A percentile compares a stretch with the other conserved stretches of the same genome.
Evolutionary conservation across 2,888 invertebrate species (phyloP).

Genomic region (Tinea trinotella): DNA sequence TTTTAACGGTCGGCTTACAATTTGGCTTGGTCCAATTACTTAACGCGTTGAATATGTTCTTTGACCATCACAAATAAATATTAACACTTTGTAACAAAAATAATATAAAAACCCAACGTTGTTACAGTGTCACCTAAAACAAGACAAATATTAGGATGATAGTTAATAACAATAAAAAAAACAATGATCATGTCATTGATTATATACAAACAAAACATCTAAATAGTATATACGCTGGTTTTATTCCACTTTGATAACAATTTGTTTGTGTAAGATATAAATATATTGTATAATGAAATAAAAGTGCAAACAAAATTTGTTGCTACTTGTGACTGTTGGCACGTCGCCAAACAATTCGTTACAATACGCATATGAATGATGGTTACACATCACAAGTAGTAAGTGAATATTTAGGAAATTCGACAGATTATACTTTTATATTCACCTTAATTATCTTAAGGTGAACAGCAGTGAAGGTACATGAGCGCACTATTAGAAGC

Average conservation of each 20-base stretch:
- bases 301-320: constrained; percentile 12
- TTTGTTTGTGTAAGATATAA: constrained; percentile 12
- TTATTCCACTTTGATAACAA: constrained; percentile 14
- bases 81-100: too few relatives aligned
- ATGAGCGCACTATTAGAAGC: too few relatives aligned
- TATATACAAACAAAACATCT: constrained; percentile 15
- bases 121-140: too few relatives aligned
- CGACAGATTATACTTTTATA: too few relatives aligned
- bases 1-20: too few relatives aligned
- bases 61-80: too few relatives aligned
- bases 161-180: constrained; percentile 1
- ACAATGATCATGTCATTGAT: constrained; percentile 14
- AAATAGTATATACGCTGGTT: constrained; percentile 12
- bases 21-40: too few relatives aligned
- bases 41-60: too few relatives aligned
- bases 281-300: constrained; percentile 13
- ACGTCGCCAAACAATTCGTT: neutral
- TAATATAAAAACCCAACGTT: too few relatives aligned
- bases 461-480: too few relatives aligned
- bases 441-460: too few relatives aligned
- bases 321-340: constrained; percentile 12
- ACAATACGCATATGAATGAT: neutral
- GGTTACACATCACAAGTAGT: neutral
- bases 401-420: neutral
- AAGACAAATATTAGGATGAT: neutral